Evolutionary conservation across 23 tunicate species (phyloP).

Genomic region (Styela clava): DNA sequence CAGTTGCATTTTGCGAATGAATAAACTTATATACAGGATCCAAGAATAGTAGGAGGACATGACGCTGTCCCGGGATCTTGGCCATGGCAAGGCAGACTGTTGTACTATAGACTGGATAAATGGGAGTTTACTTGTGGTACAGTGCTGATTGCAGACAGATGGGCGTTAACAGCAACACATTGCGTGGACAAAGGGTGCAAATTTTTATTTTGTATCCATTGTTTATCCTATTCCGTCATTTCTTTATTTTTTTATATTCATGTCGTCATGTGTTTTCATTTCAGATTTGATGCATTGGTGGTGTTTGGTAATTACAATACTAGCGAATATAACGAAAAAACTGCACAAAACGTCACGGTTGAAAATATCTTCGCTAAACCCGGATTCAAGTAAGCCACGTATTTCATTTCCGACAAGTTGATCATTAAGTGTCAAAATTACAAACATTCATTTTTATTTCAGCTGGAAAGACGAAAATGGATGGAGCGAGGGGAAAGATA

Average conservation of each 20-base stretch:
- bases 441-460: neutral
- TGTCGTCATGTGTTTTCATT: neutral
- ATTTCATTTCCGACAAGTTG: neutral
- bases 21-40: too few relatives aligned
- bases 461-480: conserved; percentile 8
- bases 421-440: neutral
- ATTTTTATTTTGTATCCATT: neutral
- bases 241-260: neutral
- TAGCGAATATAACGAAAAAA: neutral
- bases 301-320: conserved; percentile 15
- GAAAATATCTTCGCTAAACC: neutral
- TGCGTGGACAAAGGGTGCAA: neutral
- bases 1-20: too few relatives aligned
- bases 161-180: conserved; percentile 33
- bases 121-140: conserved; percentile 5
- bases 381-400: conserved; percentile 5
- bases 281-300: conserved; percentile 4
- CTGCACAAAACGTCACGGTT: neutral
- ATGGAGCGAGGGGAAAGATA: conserved; percentile 6
- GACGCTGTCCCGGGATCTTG: conserved; percentile 14
- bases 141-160: conserved; percentile 1
- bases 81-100: conserved; percentile 28
- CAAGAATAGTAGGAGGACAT: conserved; percentile 24
- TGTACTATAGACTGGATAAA: neutral
- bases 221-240: neutral